These are phyloP conservation scores for Lepus europaeus DNA, from an alignment of 2,113 vertebrate genomes.

Conservation along the genomic window DNA sequence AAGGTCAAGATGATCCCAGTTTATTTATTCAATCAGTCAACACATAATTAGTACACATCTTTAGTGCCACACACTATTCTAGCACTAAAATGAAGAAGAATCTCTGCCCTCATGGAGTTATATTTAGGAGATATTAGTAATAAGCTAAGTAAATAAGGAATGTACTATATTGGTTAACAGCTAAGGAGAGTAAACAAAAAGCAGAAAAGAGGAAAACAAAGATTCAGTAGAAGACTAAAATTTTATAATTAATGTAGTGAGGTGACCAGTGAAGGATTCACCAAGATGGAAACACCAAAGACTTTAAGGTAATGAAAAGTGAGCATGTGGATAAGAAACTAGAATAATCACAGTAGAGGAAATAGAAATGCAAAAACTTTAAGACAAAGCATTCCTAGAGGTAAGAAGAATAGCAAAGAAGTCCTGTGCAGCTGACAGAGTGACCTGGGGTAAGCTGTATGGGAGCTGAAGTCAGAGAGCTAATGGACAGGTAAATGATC, in stretches of 20 bases:
- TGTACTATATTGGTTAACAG: neutral
- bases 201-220: neutral
- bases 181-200: neutral
- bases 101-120: neutral
- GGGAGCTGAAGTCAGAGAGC: neutral
- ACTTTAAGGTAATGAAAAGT: neutral
- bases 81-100: neutral
- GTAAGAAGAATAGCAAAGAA: neutral
- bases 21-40: neutral
- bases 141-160: neutral
- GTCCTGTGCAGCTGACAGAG: neutral
- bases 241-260: conserved; percentile 18
- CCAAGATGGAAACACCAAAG: neutral
- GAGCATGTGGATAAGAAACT: neutral
- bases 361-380: neutral
- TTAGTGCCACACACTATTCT: neutral
- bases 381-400: neutral
- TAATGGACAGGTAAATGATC: neutral
- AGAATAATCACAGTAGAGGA: neutral
- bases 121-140: conserved; percentile 15
- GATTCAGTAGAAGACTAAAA: neutral
- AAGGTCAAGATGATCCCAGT: neutral
- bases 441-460: neutral
- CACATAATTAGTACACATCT: neutral
- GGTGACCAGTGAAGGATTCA: neutral